Conservation (phyloP, 1,140 invertebrate species). For the Drosophila ironensis region DNA sequence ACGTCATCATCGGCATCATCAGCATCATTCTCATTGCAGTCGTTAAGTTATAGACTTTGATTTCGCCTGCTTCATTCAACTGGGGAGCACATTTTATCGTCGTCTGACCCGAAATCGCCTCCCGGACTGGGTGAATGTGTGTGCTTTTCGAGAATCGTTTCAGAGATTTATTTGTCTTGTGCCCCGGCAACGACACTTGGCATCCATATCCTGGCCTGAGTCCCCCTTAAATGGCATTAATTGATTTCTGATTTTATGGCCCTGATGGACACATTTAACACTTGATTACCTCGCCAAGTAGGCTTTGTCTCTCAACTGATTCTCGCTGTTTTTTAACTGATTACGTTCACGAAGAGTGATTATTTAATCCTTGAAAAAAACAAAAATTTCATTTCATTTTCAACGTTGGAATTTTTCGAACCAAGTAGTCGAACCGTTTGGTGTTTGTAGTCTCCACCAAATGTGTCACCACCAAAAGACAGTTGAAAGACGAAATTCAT, state of each 20-base stretch:
- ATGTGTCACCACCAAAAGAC: too few relatives aligned
- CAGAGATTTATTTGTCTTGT: slow-evolving; percentile 57
- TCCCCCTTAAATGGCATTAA: slow-evolving; percentile 41
- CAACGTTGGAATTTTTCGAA: neutral
- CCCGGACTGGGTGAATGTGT: neutral
- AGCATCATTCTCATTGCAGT: slow-evolving; percentile 25
- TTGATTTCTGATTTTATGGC: slow-evolving; percentile 51
- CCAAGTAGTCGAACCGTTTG: neutral
- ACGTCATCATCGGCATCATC: slow-evolving; percentile 19
- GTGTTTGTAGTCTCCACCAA: too few relatives aligned
- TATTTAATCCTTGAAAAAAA: too few relatives aligned
- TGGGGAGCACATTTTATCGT: slow-evolving; percentile 19
- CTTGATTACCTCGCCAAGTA: slow-evolving; percentile 29
- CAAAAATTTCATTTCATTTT: too few relatives aligned
- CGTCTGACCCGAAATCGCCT: neutral
- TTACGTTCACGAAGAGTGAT: too few relatives aligned
- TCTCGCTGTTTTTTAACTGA: too few relatives aligned
- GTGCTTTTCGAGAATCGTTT: slow-evolving; percentile 8
- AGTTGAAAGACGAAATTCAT: neutral
- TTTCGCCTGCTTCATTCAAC: slow-evolving; percentile 41
- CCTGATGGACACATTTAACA: slow-evolving; percentile 42
- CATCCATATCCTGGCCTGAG: slow-evolving; percentile 26
- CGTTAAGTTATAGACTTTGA: slow-evolving; percentile 65
- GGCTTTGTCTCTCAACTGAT: neutral
- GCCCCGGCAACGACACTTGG: slow-evolving; percentile 14